Percentiles rank a stretch among this genome's conserved stretches.
phyloP scores from a whole-genome alignment of 37 sponge, comb jelly and placozoan genomes.

The Beroe forskalii region DNA sequence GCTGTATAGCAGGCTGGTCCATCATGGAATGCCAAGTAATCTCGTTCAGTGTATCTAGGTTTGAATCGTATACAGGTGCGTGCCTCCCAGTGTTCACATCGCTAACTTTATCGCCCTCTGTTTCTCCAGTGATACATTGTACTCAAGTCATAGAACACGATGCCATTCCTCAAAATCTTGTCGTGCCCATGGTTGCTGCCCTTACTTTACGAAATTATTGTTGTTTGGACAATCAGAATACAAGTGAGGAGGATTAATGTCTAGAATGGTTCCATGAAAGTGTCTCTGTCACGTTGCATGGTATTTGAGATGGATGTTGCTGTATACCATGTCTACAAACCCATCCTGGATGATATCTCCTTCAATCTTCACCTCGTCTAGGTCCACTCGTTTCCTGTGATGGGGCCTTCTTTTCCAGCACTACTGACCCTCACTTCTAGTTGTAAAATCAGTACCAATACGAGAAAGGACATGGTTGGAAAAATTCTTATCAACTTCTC shows the following conservation, averaged over 20 bases:
- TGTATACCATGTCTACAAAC: slow-evolving; percentile 1
- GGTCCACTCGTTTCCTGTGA: too few relatives aligned
- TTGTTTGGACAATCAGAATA: background rate
- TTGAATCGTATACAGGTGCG: slow-evolving; percentile 5
- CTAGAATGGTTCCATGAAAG: too few relatives aligned
- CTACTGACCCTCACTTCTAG: too few relatives aligned
- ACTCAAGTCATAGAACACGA: slow-evolving; percentile 8
- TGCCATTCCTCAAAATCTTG: background rate
- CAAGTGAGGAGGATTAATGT: background rate
- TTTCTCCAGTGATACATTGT: background rate
- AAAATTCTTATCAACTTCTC: too few relatives aligned
- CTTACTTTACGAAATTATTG: background rate
- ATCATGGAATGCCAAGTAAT: slow-evolving; percentile 1
- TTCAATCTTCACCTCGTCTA: background rate
- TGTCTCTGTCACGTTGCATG: background rate
- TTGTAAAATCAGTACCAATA: too few relatives aligned
- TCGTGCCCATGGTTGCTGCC: background rate
- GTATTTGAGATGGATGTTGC: background rate
- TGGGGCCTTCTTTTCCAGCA: too few relatives aligned
- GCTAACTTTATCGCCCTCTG: background rate
- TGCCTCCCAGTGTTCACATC: slow-evolving; percentile 16
- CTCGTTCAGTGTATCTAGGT: background rate
- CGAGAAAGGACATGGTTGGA: too few relatives aligned
- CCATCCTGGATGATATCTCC: slow-evolving; percentile 27
- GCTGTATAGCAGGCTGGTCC: slow-evolving; percentile 16